These are phyloP conservation scores for Drosophila obscura DNA, from an alignment of 1,140 invertebrate genomes.

Conservation along the genomic window DNA sequence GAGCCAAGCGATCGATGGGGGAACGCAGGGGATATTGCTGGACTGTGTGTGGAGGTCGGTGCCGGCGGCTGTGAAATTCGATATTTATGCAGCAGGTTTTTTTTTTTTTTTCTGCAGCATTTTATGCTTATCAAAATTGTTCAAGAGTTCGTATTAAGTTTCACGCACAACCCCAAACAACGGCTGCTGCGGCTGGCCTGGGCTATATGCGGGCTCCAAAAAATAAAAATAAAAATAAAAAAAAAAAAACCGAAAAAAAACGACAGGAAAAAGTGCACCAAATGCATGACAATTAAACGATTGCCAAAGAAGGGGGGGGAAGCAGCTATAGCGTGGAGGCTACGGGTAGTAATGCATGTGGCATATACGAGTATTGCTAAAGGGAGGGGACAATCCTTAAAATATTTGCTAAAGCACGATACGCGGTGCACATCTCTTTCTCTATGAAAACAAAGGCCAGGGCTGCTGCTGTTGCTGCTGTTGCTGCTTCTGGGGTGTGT, in stretches of 20 bases:
- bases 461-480: constrained; percentile 39
- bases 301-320: constrained; percentile 2
- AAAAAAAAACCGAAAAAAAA: not conserved
- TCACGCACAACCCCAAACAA: constrained; percentile 59
- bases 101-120: constrained; percentile 28
- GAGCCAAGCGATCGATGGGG: not conserved
- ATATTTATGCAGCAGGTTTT: constrained; percentile 82
- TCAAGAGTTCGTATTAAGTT: constrained; percentile 71
- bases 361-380: too few species aligned
- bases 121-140: constrained; percentile 81
- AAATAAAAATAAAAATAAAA: too few species aligned
- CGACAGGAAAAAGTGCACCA: constrained; percentile 58
- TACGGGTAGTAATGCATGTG: too few species aligned
- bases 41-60: too few species aligned
- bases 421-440: constrained; percentile 34
- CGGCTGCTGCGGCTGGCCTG: constrained; percentile 44
- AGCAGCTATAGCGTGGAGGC: not conserved
- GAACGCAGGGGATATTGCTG: constrained; percentile 19
- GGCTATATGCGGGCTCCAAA: too few species aligned
- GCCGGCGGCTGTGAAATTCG: constrained; percentile 72
- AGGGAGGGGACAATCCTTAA: constrained; percentile 64
- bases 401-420: constrained; percentile 72
- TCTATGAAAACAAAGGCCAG: constrained; percentile 61
- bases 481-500: constrained; percentile 63
- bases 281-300: constrained; percentile 79